Percentiles rank a stretch among this genome's conserved stretches.
phyloP scores from a whole-genome alignment of 2,888 invertebrate species.

The Stomorhina lunata region DNA sequence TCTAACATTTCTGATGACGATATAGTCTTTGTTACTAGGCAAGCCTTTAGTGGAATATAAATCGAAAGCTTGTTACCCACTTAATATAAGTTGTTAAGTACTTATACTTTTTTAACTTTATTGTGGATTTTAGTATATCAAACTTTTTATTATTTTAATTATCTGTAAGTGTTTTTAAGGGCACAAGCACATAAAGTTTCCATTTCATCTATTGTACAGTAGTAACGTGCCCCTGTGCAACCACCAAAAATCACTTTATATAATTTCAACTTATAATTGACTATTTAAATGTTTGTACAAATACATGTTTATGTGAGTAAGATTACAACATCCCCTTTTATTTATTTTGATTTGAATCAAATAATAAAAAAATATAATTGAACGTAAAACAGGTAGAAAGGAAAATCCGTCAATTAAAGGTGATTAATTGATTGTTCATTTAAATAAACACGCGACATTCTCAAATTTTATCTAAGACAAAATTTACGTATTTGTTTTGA shows the following conservation, averaged over 20 bases:
- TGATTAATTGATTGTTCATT: constrained; percentile 66
- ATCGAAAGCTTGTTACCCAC: too few species aligned
- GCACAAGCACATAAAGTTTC: too few species aligned
- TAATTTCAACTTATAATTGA: constrained; percentile 31
- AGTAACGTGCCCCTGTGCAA: constrained; percentile 25
- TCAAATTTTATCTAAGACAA: constrained; percentile 40
- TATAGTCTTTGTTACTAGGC: too few species aligned
- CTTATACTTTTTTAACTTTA: too few species aligned
- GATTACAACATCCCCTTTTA: background rate
- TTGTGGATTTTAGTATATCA: too few species aligned
- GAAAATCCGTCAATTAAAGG: constrained; percentile 64
- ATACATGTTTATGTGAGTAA: too few species aligned
- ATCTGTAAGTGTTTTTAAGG: too few species aligned
- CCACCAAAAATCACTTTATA: constrained; percentile 3
- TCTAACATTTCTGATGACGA: too few species aligned
- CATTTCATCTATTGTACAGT: too few species aligned
- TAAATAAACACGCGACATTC: constrained; percentile 55
- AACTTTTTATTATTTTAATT: too few species aligned
- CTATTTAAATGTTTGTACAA: constrained; percentile 24
- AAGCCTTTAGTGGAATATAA: too few species aligned
- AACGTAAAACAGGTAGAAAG: constrained; percentile 45
- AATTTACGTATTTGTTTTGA: background rate
- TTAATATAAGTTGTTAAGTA: too few species aligned
- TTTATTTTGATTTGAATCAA: background rate
- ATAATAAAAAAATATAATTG: constrained; percentile 40